These are phyloP conservation scores for Gobio gobio DNA, from an alignment of 2,113 vertebrate species.

Conservation along the genomic window DNA sequence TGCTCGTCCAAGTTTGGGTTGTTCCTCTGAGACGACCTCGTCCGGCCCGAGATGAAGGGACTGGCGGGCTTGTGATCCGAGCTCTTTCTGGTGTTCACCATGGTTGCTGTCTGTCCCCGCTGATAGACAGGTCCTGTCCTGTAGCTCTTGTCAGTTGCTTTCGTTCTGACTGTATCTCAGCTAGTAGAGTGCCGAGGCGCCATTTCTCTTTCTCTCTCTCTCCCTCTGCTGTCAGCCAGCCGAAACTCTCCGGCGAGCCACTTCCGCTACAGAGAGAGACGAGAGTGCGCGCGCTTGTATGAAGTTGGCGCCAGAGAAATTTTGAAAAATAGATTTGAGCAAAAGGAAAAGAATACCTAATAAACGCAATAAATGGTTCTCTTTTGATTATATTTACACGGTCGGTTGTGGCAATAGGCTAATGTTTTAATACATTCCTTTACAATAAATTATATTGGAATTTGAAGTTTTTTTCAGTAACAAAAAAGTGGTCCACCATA, in stretches of 20 bases:
- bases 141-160: slow-evolving; percentile 67
- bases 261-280: slow-evolving; percentile 58
- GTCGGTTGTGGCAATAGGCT: not conserved
- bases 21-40: slow-evolving; percentile 83
- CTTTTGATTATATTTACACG: not conserved
- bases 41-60: slow-evolving; percentile 91
- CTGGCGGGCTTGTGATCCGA: slow-evolving; percentile 70
- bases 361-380: too few relatives aligned
- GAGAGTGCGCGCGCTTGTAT: not conserved
- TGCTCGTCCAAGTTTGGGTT: slow-evolving; percentile 74
- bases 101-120: slow-evolving; percentile 66
- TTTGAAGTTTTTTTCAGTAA: not conserved
- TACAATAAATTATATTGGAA: not conserved
- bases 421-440: not conserved
- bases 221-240: slow-evolving; percentile 56
- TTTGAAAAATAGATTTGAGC: not conserved
- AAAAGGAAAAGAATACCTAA: not conserved
- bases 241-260: slow-evolving; percentile 48
- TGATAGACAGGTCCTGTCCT: slow-evolving; percentile 54
- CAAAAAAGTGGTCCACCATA: not conserved
- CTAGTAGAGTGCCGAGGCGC: slow-evolving; percentile 76
- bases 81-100: slow-evolving; percentile 93
- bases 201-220: slow-evolving; percentile 73
- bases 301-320: slow-evolving; percentile 22
- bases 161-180: slow-evolving; percentile 69